These are phyloP conservation scores for Pantherophis guttatus DNA, from an alignment of 2,113 vertebrate genomes.

Conservation along the genomic window DNA sequence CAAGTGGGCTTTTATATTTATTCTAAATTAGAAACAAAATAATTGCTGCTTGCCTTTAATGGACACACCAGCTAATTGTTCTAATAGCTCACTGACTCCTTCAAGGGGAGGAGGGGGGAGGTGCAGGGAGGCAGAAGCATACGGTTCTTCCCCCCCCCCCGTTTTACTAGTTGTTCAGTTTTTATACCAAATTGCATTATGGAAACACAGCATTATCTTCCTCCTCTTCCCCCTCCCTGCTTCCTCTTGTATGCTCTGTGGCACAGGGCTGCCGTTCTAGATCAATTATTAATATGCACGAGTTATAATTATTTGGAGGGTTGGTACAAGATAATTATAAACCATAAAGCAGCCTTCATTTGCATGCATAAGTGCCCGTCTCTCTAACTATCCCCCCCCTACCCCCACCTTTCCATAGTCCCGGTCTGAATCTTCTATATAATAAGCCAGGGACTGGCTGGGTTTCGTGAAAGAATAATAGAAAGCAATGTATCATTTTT, in stretches of 20 bases:
- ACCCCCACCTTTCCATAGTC: not conserved
- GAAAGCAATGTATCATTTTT: not conserved
- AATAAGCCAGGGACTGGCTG: not conserved
- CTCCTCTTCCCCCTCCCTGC: constrained; percentile 23
- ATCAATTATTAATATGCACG: constrained; percentile 70
- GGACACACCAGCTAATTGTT: constrained; percentile 69
- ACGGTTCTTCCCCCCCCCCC: not conserved
- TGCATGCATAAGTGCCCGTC: not conserved
- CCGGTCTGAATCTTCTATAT: constrained; percentile 18
- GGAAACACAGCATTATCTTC: constrained; percentile 39
- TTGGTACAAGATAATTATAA: constrained; percentile 71
- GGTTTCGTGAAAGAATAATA: not conserved
- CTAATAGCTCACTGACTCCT: constrained; percentile 70
- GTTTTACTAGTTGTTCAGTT: constrained; percentile 58
- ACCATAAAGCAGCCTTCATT: constrained; percentile 60
- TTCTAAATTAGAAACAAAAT: constrained; percentile 69
- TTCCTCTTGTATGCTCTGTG: constrained; percentile 55
- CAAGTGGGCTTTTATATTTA: constrained; percentile 68
- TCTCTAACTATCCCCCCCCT: not conserved
- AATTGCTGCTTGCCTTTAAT: constrained; percentile 63
- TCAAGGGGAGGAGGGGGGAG: constrained; percentile 34
- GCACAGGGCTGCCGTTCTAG: constrained; percentile 51
- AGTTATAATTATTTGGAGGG: constrained; percentile 67
- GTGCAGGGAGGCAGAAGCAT: not conserved
- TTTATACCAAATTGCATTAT: constrained; percentile 52